Base-by-base conservation (phyloP, 2,113 vertebrate genomes). In the Pterophyllum scalare region DNA sequence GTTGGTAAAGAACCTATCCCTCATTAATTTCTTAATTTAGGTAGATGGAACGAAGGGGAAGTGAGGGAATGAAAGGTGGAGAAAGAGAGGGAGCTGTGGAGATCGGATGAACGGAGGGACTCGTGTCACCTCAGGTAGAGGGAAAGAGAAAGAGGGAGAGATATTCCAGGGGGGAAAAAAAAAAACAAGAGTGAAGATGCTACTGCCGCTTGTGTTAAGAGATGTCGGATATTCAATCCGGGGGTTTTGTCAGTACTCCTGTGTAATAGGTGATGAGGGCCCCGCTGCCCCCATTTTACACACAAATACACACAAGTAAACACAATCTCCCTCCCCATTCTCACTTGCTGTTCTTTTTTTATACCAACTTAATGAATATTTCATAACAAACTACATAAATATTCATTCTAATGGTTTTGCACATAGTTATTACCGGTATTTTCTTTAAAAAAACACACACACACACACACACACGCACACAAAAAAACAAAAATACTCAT, bases 1-100 rank as follows among this genome's bases (percentile, higher is more conserved):
- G 92, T 93, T 96, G 95, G 96, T 97, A 97, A 98, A 98, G 97
- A 96, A 96, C 94, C 96, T 95, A 97, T 96, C 96, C 94, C 97
- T 99, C 98, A 99, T 99, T 99, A 98, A 98, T 98, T 98, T 98
- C 96, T 97, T 99, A 98, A 99, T 99, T 99, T 97, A 94, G 90
- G 86, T 90, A 94, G 95, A 95, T 96, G 95, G 95, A 95, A 95
- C 31, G 85, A 87, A 90, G 90, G 90, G 90, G 92, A 93, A 94
- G 91, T 85, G 82, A 92, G 92, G 88, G 91, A 93, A 93, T 83
- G 88, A 91, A 90, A 92, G 87, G 80, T 86, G 84, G 87, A 80
- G 88, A 90, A 75, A 77, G 89, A 95, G 94, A 96, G 43, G 43
- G 96, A 92, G 93, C 94, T 84, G 96, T 84, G 92, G 94, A 96